Evolutionary conservation across 1,140 invertebrate genomes (phyloP).

Genomic region (Cryptotermes secundus): DNA sequence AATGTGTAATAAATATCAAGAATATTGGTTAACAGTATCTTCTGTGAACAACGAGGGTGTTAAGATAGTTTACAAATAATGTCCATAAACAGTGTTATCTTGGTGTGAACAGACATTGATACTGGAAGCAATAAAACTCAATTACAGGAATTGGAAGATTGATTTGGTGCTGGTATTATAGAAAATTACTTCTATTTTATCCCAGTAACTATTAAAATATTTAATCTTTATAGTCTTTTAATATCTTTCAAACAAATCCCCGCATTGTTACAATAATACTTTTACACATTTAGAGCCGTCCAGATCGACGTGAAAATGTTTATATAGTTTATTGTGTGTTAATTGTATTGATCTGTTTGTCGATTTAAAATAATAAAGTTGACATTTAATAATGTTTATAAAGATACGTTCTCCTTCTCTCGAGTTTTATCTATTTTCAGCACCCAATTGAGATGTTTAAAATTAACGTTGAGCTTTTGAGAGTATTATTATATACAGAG

Average conservation of each 20-base stretch:
- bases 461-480: too few species aligned
- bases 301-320: background rate
- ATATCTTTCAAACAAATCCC: background rate
- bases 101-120: background rate
- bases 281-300: conserved; percentile 5
- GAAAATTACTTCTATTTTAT: background rate
- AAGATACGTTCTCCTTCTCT: background rate
- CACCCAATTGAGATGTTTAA: too few species aligned
- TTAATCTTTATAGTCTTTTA: background rate
- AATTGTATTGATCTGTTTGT: conserved; percentile 3
- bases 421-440: too few species aligned
- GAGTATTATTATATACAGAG: too few species aligned
- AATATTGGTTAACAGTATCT: background rate
- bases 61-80: background rate
- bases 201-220: background rate
- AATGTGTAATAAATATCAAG: too few species aligned
- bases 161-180: background rate
- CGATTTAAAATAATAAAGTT: background rate
- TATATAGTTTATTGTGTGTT: conserved; percentile 5
- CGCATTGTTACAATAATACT: conserved; percentile 2
- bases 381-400: background rate
- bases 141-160: background rate
- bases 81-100: background rate
- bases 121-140: conserved; percentile 3
- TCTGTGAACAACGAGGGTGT: background rate